Conservation (phyloP, 1,140 invertebrate species). For the Lepidurus arcticus region DNA sequence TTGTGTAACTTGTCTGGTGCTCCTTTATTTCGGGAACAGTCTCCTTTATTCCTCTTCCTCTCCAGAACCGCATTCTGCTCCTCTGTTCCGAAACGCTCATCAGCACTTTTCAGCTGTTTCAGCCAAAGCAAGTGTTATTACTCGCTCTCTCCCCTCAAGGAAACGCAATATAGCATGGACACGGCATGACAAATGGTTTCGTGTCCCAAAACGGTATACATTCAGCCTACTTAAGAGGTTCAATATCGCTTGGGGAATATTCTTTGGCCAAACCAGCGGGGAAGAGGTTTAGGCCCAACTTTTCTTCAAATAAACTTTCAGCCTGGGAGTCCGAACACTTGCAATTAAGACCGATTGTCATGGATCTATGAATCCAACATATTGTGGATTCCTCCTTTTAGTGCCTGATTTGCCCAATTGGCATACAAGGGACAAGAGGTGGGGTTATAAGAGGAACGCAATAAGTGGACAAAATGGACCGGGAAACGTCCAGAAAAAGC, state of each 20-base stretch:
- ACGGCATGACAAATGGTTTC: background rate
- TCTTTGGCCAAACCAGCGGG: background rate
- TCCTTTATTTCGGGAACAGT: conserved; percentile 9
- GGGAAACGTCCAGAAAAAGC: background rate
- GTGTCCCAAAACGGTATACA: background rate
- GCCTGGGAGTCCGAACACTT: no score
- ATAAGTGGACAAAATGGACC: no score
- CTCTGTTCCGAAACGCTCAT: background rate
- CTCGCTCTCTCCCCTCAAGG: background rate
- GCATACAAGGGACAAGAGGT: no score
- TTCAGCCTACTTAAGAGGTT: conserved; percentile 5
- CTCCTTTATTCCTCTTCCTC: background rate
- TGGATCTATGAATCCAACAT: no score
- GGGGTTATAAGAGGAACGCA: no score
- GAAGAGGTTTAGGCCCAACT: background rate
- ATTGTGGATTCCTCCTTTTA: no score
- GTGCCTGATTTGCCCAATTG: no score
- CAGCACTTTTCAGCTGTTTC: conserved; percentile 14
- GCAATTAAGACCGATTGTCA: no score
- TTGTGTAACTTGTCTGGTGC: background rate
- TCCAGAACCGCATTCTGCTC: background rate
- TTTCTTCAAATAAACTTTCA: background rate
- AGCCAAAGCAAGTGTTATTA: conserved; percentile 16
- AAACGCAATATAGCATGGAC: conserved; percentile 10
- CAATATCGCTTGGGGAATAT: background rate